A percentile compares a stretch with the other conserved stretches of the same genome.
Conservation (phyloP, 1,140 invertebrate species). For the Drosophila novamexicana region DNA sequence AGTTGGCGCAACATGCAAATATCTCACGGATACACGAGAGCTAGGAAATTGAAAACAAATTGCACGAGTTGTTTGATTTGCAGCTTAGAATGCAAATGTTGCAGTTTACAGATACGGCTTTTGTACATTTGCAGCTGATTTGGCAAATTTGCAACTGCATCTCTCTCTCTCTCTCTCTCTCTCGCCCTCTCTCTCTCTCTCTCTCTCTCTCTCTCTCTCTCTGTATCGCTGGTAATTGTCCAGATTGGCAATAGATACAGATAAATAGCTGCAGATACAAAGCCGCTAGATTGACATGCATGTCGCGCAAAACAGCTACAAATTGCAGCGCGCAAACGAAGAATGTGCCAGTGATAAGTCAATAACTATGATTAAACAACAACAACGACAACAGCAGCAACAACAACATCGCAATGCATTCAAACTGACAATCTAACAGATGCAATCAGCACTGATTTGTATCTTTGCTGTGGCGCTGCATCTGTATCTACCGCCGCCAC, state of each 20-base stretch:
- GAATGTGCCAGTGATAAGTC: slow-evolving; percentile 75
- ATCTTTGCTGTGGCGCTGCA: slow-evolving; percentile 31
- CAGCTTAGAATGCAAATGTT: slow-evolving; percentile 62
- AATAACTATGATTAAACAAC: slow-evolving; percentile 72
- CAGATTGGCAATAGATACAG: slow-evolving; percentile 7
- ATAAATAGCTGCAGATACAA: slow-evolving; percentile 7
- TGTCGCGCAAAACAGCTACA: slow-evolving; percentile 60
- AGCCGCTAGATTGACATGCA: slow-evolving; percentile 42
- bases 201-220: no score
- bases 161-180: slow-evolving; percentile 4
- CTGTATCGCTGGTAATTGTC: no score
- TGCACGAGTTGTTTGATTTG: slow-evolving; percentile 51
- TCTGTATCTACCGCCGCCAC: slow-evolving; percentile 30
- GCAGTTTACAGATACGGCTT: slow-evolving; percentile 35
- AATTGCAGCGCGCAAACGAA: slow-evolving; percentile 57
- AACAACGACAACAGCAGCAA: not conserved
- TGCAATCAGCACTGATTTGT: slow-evolving; percentile 36
- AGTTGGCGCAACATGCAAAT: slow-evolving; percentile 54
- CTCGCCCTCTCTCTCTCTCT: not conserved
- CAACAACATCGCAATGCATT: not conserved
- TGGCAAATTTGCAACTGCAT: slow-evolving; percentile 51
- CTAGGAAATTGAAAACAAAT: slow-evolving; percentile 67
- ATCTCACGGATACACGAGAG: slow-evolving; percentile 39
- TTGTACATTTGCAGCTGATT: slow-evolving; percentile 66
- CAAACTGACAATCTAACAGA: slow-evolving; percentile 19